A percentile compares a stretch with the other conserved stretches of the same genome.
Conservation (phyloP, 2,797 vertebrate species). For the Hafferia zeledoni region DNA sequence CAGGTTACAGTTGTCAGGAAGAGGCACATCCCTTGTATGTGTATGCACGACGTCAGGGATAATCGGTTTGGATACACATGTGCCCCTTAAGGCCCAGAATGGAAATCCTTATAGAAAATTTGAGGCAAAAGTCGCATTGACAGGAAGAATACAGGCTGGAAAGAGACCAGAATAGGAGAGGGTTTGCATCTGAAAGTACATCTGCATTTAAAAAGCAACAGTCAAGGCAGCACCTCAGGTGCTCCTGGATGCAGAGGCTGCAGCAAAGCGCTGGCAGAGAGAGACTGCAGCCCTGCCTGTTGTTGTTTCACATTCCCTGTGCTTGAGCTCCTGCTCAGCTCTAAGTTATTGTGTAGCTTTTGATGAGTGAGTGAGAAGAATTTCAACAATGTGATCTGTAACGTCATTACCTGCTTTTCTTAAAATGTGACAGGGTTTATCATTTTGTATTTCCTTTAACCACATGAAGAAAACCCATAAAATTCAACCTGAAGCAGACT, state of each 20-base stretch:
- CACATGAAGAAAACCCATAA: constrained; percentile 24
- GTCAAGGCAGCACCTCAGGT: neutral
- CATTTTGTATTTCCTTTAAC: constrained; percentile 6
- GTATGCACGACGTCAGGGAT: neutral
- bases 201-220: neutral
- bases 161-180: fast-evolving
- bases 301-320: neutral
- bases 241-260: neutral
- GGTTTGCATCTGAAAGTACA: neutral
- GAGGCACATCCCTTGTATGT: neutral
- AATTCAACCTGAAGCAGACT: neutral
- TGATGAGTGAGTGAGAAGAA: neutral
- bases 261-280: neutral
- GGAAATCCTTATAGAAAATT: neutral
- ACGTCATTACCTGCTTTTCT: neutral
- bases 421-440: neutral
- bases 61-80: neutral
- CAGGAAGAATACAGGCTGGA: neutral
- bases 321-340: neutral
- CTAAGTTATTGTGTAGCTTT: neutral
- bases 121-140: neutral
- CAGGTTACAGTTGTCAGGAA: neutral
- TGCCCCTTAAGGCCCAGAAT: neutral
- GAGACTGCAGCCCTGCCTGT: fast-evolving
- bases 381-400: neutral